Conservation (phyloP, 2,797 vertebrate species). For the Syngnathus acus region DNA sequence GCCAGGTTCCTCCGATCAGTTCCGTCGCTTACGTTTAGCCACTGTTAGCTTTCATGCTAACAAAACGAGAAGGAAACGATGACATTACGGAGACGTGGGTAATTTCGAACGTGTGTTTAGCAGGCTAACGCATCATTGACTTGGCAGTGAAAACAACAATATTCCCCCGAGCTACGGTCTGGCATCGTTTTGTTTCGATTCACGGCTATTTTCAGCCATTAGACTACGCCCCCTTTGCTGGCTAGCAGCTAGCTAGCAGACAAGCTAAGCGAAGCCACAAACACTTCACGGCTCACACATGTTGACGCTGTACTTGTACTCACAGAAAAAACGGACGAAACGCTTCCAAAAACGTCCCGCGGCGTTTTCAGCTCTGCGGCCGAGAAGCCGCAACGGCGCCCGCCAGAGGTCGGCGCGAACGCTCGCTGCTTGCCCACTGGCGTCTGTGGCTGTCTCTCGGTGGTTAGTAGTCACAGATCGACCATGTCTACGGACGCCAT, state of each 20-base stretch:
- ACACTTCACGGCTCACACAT: constrained; percentile 50
- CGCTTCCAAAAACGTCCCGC: constrained; percentile 34
- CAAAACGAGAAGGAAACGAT: constrained; percentile 20
- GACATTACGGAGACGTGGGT: neutral
- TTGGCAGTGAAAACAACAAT: neutral
- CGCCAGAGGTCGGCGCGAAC: constrained; percentile 38
- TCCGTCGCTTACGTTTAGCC: constrained; percentile 19
- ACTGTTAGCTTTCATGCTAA: constrained; percentile 42
- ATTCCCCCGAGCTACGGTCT: neutral
- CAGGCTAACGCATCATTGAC: neutral
- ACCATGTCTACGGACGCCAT: constrained; percentile 87
- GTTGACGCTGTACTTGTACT: constrained; percentile 35
- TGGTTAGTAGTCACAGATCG: constrained; percentile 62
- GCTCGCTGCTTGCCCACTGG: constrained; percentile 11
- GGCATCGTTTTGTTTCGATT: constrained; percentile 38
- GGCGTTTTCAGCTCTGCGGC: constrained; percentile 41
- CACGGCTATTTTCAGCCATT: constrained; percentile 34
- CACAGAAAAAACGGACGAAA: constrained; percentile 38
- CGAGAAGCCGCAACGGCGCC: constrained; percentile 40
- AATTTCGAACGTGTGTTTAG: neutral
- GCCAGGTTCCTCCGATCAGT: neutral
- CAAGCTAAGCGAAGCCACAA: constrained; percentile 9
- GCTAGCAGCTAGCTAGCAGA: constrained; percentile 43
- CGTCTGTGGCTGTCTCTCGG: constrained; percentile 37
- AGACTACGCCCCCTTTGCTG: constrained; percentile 63